Conservation (phyloP, 2,797 vertebrate species). For the Centroberyx gerrardi region DNA sequence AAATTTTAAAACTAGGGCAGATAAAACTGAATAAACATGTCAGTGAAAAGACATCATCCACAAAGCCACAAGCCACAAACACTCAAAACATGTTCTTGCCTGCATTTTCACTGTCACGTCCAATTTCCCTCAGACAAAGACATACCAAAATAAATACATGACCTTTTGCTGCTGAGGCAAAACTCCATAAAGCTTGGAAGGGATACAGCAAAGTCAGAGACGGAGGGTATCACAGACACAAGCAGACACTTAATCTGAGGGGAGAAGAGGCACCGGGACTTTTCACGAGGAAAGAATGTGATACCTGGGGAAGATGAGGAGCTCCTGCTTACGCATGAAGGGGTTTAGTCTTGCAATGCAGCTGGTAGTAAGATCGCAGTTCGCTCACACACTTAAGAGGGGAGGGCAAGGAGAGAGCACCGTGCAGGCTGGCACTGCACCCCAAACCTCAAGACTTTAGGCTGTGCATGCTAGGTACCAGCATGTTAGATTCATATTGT, state of each 20-base stretch:
- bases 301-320: conserved; percentile 56
- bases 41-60: background rate
- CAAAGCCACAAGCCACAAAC: background rate
- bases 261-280: conserved; percentile 36
- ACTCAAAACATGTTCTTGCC: background rate
- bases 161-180: background rate
- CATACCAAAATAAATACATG: background rate
- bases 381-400: background rate
- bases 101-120: background rate
- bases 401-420: background rate
- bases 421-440: background rate
- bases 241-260: conserved; percentile 51
- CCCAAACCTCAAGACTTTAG: background rate
- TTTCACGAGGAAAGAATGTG: conserved; percentile 57
- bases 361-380: conserved; percentile 30
- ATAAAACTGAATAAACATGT: too few species aligned
- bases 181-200: background rate
- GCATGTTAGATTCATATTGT: background rate
- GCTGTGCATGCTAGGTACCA: background rate
- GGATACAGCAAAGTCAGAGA: background rate
- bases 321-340: conserved; percentile 54
- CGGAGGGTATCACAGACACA: conserved; percentile 18
- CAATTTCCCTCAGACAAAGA: background rate
- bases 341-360: conserved; percentile 65
- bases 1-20: too few species aligned